Base-by-base conservation (phyloP, 2,797 vertebrate genomes). In the Falco naumanni region DNA sequence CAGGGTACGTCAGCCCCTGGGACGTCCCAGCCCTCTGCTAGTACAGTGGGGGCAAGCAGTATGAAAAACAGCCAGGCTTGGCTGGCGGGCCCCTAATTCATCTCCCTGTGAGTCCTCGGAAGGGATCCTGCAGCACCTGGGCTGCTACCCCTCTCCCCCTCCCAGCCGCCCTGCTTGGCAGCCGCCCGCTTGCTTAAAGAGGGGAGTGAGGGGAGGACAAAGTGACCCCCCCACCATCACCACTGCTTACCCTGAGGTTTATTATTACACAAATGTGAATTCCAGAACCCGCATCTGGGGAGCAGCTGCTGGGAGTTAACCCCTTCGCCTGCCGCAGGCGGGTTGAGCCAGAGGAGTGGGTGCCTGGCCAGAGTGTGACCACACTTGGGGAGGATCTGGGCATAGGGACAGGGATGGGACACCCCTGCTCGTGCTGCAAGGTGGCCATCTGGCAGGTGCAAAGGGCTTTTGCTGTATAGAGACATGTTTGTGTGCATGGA, bases 201-300 rank as follows among this genome's bases (percentile, higher is more conserved):
- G 63, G 41, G 39, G 71, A 63, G 45, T 0, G 3, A 16, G 45
- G 45, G 29, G 13, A 69, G 69, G 77, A 56, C 41, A 33, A 33
- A 83, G 34, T 2, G 24, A 8, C 28, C 41, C 31, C 21, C 34
- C 50, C 74, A 64, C 59, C 86, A 79, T 25, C 91, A 66, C 60
- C 94, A 63, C 60, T 3, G 33, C 94, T 94, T 87, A 93, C 92
- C 88, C 96, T 19, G n/a, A 93, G 96, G 96, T 97, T 96, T 97
- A 96, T 97, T 96, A 96, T 97, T 97, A 97, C 96, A 97, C 96
- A 96, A 96, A 96, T 97, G 96, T 92, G 94, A 96, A 96, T 96
- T 95, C 97, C 97, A 97, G 95, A 90, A 92, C 91, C 91, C 21
- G 96, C 97, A 97, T 97, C 97, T 97, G 97, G 95, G 96, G 94